These are phyloP conservation scores for Pardalotus punctatus DNA, from an alignment of 2,113 vertebrate genomes.

Conservation along the genomic window DNA sequence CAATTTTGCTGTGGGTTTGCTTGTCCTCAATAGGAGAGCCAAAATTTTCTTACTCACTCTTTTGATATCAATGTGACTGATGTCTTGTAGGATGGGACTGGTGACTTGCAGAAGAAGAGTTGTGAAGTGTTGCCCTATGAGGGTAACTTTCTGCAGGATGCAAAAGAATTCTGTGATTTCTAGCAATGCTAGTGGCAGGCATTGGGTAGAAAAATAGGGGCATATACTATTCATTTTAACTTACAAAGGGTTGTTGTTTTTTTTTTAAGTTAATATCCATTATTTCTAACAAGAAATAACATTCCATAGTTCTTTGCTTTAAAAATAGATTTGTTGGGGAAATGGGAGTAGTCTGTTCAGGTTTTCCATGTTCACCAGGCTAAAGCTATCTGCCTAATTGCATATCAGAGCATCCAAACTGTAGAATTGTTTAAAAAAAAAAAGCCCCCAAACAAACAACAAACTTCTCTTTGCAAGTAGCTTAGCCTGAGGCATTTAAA, in stretches of 20 bases:
- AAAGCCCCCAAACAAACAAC: neutral
- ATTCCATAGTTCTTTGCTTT: neutral
- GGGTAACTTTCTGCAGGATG: neutral
- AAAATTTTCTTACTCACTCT: neutral
- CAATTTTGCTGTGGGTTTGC: neutral
- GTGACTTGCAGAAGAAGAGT: neutral
- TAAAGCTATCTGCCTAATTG: neutral
- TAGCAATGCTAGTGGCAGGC: neutral
- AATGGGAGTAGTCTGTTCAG: neutral
- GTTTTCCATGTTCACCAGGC: neutral
- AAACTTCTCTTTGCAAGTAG: neutral
- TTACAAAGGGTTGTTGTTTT: neutral
- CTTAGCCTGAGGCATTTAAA: constrained; percentile 10
- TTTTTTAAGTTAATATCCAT: neutral
- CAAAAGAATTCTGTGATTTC: neutral
- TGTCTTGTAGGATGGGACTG: neutral
- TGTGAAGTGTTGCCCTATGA: neutral
- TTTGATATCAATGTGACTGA: neutral
- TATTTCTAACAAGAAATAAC: neutral
- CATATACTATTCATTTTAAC: neutral
- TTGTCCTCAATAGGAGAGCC: neutral
- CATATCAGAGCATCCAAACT: neutral
- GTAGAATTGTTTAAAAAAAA: neutral
- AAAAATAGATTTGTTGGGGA: neutral
- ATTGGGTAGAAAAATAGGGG: neutral